Conservation (phyloP, 1,140 invertebrate species). For the Pachypeltis micranthus region DNA sequence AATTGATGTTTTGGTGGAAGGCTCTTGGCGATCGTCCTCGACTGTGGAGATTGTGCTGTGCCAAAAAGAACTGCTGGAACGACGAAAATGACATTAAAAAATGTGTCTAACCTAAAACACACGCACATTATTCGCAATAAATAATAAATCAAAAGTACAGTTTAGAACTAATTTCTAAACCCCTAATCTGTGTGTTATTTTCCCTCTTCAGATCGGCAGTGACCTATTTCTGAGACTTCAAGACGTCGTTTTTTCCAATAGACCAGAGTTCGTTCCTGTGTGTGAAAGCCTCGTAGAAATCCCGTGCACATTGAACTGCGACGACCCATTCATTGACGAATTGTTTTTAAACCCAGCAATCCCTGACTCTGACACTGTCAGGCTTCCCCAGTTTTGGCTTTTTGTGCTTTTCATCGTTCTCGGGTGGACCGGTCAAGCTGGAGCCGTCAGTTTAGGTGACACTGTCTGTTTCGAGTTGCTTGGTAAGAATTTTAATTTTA, state of each 20-base stretch:
- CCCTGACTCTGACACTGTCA: constrained; percentile 32
- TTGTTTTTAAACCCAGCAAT: constrained; percentile 32
- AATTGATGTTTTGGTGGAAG: no score
- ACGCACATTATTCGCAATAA: no score
- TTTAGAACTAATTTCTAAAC: no score
- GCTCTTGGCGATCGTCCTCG: no score
- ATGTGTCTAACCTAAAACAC: no score
- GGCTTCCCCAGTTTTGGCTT: constrained; percentile 51
- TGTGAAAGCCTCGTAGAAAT: constrained; percentile 23
- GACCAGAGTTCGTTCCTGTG: constrained; percentile 19
- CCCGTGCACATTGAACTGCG: constrained; percentile 31
- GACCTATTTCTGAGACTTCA: constrained; percentile 27
- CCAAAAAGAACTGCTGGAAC: no score
- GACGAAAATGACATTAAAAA: no score
- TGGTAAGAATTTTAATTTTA: constrained; percentile 43
- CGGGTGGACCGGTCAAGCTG: constrained; percentile 70
- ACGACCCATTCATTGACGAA: constrained; percentile 32
- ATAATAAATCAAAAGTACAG: no score
- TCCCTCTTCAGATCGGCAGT: constrained; percentile 22
- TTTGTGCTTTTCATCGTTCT: constrained; percentile 55
- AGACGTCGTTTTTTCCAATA: background rate
- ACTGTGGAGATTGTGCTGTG: no score
- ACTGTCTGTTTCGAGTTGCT: constrained; percentile 68
- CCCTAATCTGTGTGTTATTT: background rate
- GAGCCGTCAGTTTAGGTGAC: constrained; percentile 68